Conservation (phyloP, 23 tunicate genomes). For the Diplosoma virens region DNA sequence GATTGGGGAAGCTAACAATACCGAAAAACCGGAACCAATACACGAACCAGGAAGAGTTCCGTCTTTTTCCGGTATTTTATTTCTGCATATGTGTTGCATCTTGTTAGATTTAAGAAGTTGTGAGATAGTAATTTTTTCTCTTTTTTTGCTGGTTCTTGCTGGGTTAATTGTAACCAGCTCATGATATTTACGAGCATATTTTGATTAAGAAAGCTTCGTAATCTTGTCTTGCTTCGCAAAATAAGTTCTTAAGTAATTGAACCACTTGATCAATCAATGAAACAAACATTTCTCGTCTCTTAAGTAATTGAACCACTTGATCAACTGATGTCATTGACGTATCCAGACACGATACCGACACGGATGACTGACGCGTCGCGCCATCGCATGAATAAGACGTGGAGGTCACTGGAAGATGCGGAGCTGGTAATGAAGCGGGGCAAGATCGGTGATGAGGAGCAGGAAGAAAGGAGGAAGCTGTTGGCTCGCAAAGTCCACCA, state of each 20-base stretch:
- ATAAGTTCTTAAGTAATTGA: too few relatives aligned
- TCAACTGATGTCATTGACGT: too few relatives aligned
- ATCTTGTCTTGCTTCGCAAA: neutral
- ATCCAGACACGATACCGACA: conserved; percentile 63
- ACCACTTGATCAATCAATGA: too few relatives aligned
- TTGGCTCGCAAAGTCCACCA: conserved; percentile 48
- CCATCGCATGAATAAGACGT: conserved; percentile 54
- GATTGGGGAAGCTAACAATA: neutral
- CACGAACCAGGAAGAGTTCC: conserved; percentile 20
- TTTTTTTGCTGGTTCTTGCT: too few relatives aligned
- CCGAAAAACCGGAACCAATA: neutral
- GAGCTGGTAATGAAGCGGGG: conserved; percentile 30
- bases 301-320: neutral
- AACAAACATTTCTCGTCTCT: too few relatives aligned
- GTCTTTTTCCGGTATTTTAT: neutral
- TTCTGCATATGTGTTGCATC: neutral
- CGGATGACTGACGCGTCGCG: conserved; percentile 78
- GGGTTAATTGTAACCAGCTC: too few relatives aligned
- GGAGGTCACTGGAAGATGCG: conserved; percentile 53
- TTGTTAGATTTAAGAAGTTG: too few relatives aligned
- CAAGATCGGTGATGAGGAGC: conserved; percentile 28
- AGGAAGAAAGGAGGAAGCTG: conserved; percentile 49
- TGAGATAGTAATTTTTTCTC: too few relatives aligned
- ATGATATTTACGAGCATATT: too few relatives aligned
- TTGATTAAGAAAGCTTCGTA: neutral